Evolutionary conservation across 2,888 invertebrate species (phyloP).

Genomic region (Troides oblongomaculatus): DNA sequence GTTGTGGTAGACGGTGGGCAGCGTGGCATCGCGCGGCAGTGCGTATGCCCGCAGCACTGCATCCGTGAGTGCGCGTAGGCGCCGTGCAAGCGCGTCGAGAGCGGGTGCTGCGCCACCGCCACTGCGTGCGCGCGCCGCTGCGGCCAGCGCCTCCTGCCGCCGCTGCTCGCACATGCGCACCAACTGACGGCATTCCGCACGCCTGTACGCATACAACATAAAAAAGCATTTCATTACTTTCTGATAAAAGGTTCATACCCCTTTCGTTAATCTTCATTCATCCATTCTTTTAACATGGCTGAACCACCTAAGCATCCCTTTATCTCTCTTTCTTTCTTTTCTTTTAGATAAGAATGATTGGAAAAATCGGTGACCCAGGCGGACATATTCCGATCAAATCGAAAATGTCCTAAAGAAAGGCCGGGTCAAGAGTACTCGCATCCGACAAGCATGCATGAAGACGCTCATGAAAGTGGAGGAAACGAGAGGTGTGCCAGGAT

Average conservation of each 20-base stretch:
- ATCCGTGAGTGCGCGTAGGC: conserved; percentile 85
- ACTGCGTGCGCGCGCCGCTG: conserved; percentile 81
- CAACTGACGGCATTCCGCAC: conserved; percentile 88
- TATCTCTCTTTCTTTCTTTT: too few relatives aligned
- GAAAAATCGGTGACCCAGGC: too few relatives aligned
- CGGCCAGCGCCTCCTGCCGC: conserved; percentile 77
- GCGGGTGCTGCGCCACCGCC: conserved; percentile 80
- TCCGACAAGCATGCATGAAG: too few relatives aligned
- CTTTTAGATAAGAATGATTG: too few relatives aligned
- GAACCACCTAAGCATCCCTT: too few relatives aligned
- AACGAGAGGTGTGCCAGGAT: too few relatives aligned
- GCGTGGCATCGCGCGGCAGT: conserved; percentile 87
- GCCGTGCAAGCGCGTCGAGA: conserved; percentile 81
- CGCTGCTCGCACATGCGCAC: conserved; percentile 90
- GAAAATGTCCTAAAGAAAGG: too few relatives aligned
- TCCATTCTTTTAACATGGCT: too few relatives aligned
- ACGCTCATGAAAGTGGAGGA: too few relatives aligned
- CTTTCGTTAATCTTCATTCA: too few relatives aligned
- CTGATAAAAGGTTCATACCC: neutral
- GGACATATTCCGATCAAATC: too few relatives aligned
- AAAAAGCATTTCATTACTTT: neutral
- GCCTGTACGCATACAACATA: conserved; percentile 60
- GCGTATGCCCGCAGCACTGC: conserved; percentile 86
- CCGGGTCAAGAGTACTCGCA: too few relatives aligned
- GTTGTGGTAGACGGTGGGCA: conserved; percentile 89